Conservation (phyloP, 2,797 vertebrate genomes). For the Rhynchotus rufescens region DNA sequence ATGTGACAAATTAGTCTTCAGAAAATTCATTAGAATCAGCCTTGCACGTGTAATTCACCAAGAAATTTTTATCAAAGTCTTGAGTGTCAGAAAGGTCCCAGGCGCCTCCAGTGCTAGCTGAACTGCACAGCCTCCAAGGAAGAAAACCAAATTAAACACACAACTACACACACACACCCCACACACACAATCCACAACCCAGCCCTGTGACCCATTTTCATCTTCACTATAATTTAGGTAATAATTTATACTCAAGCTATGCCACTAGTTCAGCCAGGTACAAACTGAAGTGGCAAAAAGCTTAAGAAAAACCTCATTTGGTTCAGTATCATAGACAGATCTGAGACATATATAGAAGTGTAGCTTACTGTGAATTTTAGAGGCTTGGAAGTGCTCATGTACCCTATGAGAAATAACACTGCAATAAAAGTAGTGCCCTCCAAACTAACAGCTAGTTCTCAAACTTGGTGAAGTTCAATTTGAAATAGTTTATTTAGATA, state of each 20-base stretch:
- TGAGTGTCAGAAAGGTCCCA: too few species aligned
- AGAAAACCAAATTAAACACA: neutral
- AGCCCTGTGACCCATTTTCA: neutral
- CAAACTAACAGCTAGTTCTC: neutral
- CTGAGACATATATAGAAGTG: neutral
- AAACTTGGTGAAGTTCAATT: neutral
- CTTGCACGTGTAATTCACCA: neutral
- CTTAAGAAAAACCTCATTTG: neutral
- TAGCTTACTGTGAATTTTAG: neutral
- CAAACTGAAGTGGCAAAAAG: neutral
- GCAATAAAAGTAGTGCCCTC: neutral
- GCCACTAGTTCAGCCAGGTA: neutral
- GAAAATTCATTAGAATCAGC: neutral
- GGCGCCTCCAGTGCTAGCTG: neutral
- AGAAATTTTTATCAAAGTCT: neutral
- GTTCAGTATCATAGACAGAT: neutral
- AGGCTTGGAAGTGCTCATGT: neutral
- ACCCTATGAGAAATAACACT: neutral
- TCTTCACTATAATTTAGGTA: neutral
- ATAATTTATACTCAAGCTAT: neutral
- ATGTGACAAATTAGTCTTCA: neutral
- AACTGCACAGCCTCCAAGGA: neutral
- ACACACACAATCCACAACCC: too few species aligned
- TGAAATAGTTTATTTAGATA: neutral
- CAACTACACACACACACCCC: too few species aligned